Conservation (phyloP, 2,797 vertebrate species). For the Acomys russatus region DNA sequence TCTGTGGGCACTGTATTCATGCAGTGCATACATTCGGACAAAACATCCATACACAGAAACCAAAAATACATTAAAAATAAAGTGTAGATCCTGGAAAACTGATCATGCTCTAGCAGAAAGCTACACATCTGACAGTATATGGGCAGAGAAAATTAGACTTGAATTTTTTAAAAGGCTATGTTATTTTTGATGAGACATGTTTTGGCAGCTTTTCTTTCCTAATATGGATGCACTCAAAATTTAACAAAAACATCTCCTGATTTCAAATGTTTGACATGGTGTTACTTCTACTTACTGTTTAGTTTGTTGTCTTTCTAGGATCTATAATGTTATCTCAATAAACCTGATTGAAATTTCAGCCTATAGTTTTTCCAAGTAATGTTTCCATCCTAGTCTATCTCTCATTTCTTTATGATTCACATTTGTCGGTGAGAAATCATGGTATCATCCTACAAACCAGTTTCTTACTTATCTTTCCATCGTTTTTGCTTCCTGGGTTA, state of each 20-base stretch:
- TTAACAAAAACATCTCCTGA: neutral
- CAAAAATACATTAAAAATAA: neutral
- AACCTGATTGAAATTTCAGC: neutral
- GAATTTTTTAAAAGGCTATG: neutral
- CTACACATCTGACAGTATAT: too few species aligned
- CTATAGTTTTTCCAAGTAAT: constrained; percentile 18
- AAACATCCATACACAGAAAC: neutral
- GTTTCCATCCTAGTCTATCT: neutral
- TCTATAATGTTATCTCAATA: constrained; percentile 14
- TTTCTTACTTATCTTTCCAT: neutral
- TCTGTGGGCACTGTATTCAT: neutral
- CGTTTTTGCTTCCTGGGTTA: neutral
- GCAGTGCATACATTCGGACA: neutral
- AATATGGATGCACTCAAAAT: neutral
- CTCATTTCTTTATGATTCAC: neutral
- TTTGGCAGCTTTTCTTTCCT: constrained; percentile 25
- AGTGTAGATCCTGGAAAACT: neutral
- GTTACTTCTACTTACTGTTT: neutral
- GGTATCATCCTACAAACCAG: neutral
- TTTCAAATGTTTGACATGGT: constrained; percentile 8
- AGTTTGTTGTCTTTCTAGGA: constrained; percentile 26
- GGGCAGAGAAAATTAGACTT: neutral
- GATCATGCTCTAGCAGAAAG: neutral
- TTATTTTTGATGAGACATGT: constrained; percentile 25
- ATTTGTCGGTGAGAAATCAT: neutral